phyloP scores from a whole-genome alignment of 2,888 invertebrate species.

The Drosophila nr. perissopoda region DNA sequence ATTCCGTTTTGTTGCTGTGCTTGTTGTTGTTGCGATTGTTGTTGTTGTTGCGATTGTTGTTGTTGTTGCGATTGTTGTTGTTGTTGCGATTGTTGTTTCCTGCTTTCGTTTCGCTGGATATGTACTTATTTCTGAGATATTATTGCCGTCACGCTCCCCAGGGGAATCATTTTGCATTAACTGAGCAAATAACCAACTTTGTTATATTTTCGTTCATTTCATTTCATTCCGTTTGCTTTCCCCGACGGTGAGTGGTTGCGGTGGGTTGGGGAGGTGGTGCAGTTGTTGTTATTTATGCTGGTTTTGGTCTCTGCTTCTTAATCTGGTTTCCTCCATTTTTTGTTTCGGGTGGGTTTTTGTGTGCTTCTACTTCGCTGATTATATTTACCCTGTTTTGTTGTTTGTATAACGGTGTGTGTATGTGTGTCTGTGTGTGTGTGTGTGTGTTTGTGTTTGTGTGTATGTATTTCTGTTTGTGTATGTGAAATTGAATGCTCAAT shows the following conservation, averaged over 20 bases:
- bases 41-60: conserved; percentile 28
- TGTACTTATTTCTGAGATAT: conserved; percentile 53
- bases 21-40: conserved; percentile 25
- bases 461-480: conserved; percentile 39
- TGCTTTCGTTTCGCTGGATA: conserved; percentile 26
- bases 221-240: conserved; percentile 69
- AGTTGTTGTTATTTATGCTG: conserved; percentile 59
- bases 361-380: conserved; percentile 52
- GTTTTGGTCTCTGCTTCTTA: conserved; percentile 40
- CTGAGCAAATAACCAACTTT: conserved; percentile 79
- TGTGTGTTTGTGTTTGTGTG: conserved; percentile 33
- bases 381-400: conserved; percentile 65
- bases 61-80: conserved; percentile 12
- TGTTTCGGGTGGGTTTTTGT: conserved; percentile 54
- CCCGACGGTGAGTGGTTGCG: conserved; percentile 13
- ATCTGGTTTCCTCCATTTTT: conserved; percentile 46
- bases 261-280: not conserved
- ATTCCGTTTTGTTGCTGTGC: conserved; percentile 21
- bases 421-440: conserved; percentile 21
- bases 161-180: conserved; percentile 81
- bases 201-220: conserved; percentile 79
- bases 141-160: conserved; percentile 61
- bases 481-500: conserved; percentile 82
- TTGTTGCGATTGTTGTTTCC: conserved; percentile 24
- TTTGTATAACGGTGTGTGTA: conserved; percentile 42